Percentiles rank a stretch among this genome's conserved stretches.
These are phyloP conservation scores for Idris sp. DNA, from an alignment of 1,140 invertebrate species.

Conservation along the genomic window DNA sequence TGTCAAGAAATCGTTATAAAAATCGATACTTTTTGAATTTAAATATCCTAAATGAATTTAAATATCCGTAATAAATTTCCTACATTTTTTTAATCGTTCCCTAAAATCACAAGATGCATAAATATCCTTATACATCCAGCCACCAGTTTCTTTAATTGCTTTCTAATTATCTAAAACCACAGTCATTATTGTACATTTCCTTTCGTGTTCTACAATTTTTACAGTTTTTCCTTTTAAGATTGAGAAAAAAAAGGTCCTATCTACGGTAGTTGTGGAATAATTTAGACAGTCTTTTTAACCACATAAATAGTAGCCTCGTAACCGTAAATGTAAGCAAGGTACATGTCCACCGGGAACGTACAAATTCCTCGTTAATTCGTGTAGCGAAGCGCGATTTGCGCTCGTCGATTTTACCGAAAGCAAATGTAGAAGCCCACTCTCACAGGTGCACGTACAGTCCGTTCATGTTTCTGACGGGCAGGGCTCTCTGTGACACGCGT, in stretches of 20 bases:
- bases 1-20: no score
- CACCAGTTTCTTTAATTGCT: conserved; percentile 5
- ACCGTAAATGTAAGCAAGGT: conserved; percentile 58
- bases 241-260: conserved; percentile 28
- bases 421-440: conserved; percentile 53
- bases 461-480: conserved; percentile 71
- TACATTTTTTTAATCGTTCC: no score
- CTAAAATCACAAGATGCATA: no score
- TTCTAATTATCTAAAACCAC: conserved; percentile 16
- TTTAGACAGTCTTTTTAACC: conserved; percentile 42
- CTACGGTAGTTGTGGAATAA: conserved; percentile 36
- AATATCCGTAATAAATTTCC: no score
- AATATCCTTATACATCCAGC: neutral
- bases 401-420: conserved; percentile 60
- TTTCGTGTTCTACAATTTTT: conserved; percentile 14
- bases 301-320: conserved; percentile 51
- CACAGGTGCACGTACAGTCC: conserved; percentile 58
- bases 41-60: no score
- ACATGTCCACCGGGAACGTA: conserved; percentile 51
- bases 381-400: conserved; percentile 61
- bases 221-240: conserved; percentile 19
- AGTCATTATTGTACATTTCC: conserved; percentile 15
- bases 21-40: no score
- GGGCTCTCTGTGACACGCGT: conserved; percentile 68
- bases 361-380: conserved; percentile 62